Percentiles rank a stretch among this genome's conserved stretches.
phyloP scores from a whole-genome alignment of 1,140 invertebrate species.

The Aphis gossypii region DNA sequence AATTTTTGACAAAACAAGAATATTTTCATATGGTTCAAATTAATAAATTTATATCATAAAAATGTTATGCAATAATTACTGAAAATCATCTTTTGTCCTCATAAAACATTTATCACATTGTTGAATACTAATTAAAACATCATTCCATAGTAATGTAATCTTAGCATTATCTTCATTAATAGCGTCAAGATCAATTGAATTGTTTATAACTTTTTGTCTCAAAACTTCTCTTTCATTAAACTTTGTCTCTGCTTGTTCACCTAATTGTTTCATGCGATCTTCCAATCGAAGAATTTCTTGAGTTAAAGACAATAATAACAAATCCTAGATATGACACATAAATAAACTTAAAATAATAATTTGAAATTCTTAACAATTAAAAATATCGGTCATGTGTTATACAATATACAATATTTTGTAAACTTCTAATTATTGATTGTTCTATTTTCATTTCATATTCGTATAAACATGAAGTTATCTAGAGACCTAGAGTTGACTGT shows the following conservation, averaged over 20 bases:
- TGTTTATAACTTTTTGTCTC: conserved; percentile 51
- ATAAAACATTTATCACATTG: conserved; percentile 37
- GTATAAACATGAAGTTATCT: not conserved
- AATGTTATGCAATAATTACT: conserved; percentile 4
- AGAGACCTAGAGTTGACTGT: not conserved
- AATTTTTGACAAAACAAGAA: not conserved
- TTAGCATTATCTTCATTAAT: conserved; percentile 45
- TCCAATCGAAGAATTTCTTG: conserved; percentile 52
- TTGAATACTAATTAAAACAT: conserved; percentile 47
- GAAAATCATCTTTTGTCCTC: conserved; percentile 42
- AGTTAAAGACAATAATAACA: conserved; percentile 46
- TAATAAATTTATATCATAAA: not conserved
- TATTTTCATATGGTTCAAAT: not conserved
- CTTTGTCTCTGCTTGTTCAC: conserved; percentile 48
- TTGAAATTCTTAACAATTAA: not conserved
- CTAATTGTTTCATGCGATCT: conserved; percentile 50
- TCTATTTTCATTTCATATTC: not conserved
- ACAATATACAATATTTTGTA: not conserved
- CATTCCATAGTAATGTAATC: conserved; percentile 49
- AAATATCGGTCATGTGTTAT: not conserved
- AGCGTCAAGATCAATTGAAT: conserved; percentile 41
- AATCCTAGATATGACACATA: not conserved
- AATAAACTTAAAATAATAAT: not conserved
- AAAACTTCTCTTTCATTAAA: conserved; percentile 49
- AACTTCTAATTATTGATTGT: not conserved